Conservation (phyloP, 2,113 vertebrate genomes). For the Siniperca chuatsi region DNA sequence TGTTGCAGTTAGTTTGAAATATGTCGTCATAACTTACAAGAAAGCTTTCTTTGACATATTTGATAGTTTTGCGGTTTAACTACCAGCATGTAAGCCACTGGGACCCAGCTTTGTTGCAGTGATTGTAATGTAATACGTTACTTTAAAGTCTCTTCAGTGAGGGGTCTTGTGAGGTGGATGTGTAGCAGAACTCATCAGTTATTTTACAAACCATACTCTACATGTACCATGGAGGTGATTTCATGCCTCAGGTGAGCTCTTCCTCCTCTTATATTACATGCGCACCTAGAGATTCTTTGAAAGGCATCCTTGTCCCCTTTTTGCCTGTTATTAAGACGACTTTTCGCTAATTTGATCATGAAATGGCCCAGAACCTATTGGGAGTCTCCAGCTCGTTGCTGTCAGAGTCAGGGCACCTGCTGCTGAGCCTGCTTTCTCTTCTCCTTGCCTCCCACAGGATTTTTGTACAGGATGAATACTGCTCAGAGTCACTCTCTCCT, state of each 20-base stretch:
- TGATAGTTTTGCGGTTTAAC: not conserved
- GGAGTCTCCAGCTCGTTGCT: constrained; percentile 48
- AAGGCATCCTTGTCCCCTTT: constrained; percentile 26
- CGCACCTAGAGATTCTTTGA: constrained; percentile 22
- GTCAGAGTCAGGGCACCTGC: constrained; percentile 54
- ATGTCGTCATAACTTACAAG: too few relatives aligned
- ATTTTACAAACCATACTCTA: not conserved
- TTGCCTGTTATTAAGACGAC: constrained; percentile 18
- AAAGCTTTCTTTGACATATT: not conserved
- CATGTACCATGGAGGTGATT: constrained; percentile 18
- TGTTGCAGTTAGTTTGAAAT: not conserved
- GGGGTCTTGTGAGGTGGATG: not conserved
- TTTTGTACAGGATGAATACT: constrained; percentile 1
- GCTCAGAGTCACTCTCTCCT: constrained; percentile 15
- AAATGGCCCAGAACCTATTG: constrained; percentile 65
- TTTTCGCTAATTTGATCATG: constrained; percentile 62
- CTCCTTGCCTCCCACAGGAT: constrained; percentile 42
- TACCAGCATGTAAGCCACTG: not conserved
- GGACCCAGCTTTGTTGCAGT: not conserved
- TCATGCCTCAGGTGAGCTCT: not conserved
- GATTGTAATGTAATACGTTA: not conserved
- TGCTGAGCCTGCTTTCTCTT: constrained; percentile 36
- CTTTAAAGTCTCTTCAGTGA: not conserved
- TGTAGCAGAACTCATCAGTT: constrained; percentile 5
- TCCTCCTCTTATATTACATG: constrained; percentile 3